Percentiles rank a stretch among this genome's conserved stretches.
phyloP scores from a whole-genome alignment of 2,888 invertebrate genomes.

The Cyclophora punctaria region DNA sequence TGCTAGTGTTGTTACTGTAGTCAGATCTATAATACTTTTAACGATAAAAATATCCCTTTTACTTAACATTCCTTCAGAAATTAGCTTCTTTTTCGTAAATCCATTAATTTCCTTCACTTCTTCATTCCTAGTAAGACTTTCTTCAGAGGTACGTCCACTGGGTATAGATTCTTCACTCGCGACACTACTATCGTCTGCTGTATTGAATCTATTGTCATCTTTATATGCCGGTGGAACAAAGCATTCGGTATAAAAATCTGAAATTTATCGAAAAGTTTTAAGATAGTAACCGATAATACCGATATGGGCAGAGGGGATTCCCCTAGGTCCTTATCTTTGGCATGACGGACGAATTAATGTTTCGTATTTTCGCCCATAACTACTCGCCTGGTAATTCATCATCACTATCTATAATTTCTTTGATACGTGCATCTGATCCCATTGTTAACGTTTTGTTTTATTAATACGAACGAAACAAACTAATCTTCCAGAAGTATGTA shows the following conservation, averaged over 20 bases:
- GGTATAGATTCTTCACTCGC: too few species aligned
- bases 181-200: too few species aligned
- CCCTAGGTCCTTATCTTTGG: too few species aligned
- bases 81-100: neutral
- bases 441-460: too few species aligned
- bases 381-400: conserved; percentile 46
- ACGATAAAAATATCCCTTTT: conserved; percentile 34
- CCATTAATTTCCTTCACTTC: too few species aligned
- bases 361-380: neutral
- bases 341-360: too few species aligned
- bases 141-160: too few species aligned
- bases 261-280: conserved; percentile 4
- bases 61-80: conserved; percentile 20
- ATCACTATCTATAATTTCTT: conserved; percentile 42
- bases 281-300: too few species aligned
- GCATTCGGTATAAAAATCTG: conserved; percentile 34
- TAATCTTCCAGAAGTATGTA: too few species aligned
- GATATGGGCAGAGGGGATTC: too few species aligned
- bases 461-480: too few species aligned
- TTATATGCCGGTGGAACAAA: conserved; percentile 35
- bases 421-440: neutral
- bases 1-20: conserved; percentile 25
- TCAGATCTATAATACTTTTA: conserved; percentile 27
- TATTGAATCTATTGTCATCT: conserved; percentile 33
- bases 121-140: too few species aligned